Percentiles rank a stretch among this genome's conserved stretches.
phyloP scores from a whole-genome alignment of 2,113 vertebrate species.

The Hemichromis elongatus region DNA sequence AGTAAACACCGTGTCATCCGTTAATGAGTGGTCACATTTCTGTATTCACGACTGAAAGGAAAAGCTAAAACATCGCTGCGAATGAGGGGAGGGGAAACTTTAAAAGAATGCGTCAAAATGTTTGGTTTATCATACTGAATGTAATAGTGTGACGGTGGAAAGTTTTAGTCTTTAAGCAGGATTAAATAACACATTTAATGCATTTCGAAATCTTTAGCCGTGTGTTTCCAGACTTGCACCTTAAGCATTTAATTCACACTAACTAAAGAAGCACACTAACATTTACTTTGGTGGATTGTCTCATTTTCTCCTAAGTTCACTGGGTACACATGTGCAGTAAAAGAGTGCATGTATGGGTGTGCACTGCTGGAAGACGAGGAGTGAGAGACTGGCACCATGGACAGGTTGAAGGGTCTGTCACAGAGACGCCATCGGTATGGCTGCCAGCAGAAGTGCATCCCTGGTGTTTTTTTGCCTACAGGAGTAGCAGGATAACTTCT shows the following conservation, averaged over 20 bases:
- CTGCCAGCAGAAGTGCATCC: neutral
- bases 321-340: neutral
- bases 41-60: neutral
- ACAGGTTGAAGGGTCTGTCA: neutral
- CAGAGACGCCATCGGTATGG: neutral
- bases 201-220: neutral
- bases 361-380: neutral
- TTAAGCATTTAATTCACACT: neutral
- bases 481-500: neutral
- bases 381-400: neutral
- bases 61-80: neutral
- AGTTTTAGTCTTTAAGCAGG: neutral
- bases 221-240: neutral
- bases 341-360: neutral
- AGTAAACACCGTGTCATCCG: conserved; percentile 45
- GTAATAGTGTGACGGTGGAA: neutral
- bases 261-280: neutral
- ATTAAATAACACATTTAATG: neutral
- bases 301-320: neutral
- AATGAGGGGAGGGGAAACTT: neutral
- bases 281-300: neutral
- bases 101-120: neutral
- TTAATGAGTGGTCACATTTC: neutral
- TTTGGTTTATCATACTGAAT: neutral
- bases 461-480: neutral